phyloP scores from a whole-genome alignment of 2,888 invertebrate species.

The Sesia bembeciformis region DNA sequence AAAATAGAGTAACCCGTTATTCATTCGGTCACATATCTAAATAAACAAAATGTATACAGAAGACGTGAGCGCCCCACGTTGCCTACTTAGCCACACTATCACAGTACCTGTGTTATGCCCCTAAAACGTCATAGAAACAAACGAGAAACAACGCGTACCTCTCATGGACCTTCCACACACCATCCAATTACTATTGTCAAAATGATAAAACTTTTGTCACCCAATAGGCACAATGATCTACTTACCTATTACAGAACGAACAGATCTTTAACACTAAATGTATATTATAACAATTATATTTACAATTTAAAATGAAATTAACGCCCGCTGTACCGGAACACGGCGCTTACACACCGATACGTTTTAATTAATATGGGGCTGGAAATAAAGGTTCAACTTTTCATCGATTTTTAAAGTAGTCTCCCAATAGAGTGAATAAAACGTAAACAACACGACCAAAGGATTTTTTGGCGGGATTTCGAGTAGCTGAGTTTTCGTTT shows the following conservation, averaged over 20 bases:
- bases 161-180: conserved; percentile 35
- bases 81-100: no score
- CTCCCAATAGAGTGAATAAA: no score
- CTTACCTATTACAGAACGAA: conserved; percentile 36
- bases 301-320: conserved; percentile 24
- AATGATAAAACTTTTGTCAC: conserved; percentile 17
- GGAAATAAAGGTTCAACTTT: not conserved
- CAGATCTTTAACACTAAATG: conserved; percentile 58
- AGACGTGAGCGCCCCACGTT: no score
- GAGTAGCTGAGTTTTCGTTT: no score
- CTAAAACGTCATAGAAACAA: conserved; percentile 45
- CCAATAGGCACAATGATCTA: conserved; percentile 12
- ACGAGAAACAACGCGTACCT: conserved; percentile 8
- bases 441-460: no score
- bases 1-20: no score
- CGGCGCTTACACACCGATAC: not conserved
- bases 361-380: not conserved
- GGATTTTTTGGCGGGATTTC: no score
- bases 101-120: no score
- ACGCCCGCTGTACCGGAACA: not conserved
- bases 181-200: conserved; percentile 31
- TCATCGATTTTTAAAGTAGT: not conserved
- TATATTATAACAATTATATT: conserved; percentile 38
- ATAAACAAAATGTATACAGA: no score
- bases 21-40: no score